Percentiles rank a stretch among this genome's conserved stretches.
phyloP scores from a whole-genome alignment of 2,113 vertebrate genomes.

The Spheniscus mendiculus region DNA sequence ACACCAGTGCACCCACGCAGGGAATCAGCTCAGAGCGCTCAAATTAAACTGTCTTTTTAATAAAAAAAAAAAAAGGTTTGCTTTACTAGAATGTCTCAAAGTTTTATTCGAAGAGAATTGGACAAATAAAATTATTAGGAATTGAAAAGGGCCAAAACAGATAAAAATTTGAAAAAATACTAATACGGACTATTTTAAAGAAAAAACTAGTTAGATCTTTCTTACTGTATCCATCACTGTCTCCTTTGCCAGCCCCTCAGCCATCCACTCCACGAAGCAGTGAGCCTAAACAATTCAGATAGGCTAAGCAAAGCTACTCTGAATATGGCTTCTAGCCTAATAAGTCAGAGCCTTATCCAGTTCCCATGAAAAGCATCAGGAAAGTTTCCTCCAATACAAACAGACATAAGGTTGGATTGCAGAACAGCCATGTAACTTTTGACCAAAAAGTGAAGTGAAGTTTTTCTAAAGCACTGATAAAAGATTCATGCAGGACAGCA shows the following conservation, averaged over 20 bases:
- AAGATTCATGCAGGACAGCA: background rate
- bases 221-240: background rate
- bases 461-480: constrained; percentile 28
- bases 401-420: background rate
- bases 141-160: background rate
- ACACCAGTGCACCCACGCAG: background rate
- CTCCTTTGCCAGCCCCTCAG: background rate
- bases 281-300: background rate
- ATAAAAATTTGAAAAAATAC: background rate
- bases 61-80: background rate
- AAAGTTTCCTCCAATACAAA: constrained; percentile 5
- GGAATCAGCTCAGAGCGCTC: background rate
- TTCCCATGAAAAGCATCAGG: constrained; percentile 44
- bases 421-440: background rate
- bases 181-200: background rate
- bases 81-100: background rate
- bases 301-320: constrained; percentile 19
- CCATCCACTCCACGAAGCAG: background rate
- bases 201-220: background rate
- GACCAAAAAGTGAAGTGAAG: constrained; percentile 1
- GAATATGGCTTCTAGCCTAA: constrained; percentile 4
- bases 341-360: constrained; percentile 8
- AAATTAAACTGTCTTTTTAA: background rate
- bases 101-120: background rate
- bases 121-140: background rate